Conservation (phyloP, 2,113 vertebrate genomes). For the Patagioenas fasciata region DNA sequence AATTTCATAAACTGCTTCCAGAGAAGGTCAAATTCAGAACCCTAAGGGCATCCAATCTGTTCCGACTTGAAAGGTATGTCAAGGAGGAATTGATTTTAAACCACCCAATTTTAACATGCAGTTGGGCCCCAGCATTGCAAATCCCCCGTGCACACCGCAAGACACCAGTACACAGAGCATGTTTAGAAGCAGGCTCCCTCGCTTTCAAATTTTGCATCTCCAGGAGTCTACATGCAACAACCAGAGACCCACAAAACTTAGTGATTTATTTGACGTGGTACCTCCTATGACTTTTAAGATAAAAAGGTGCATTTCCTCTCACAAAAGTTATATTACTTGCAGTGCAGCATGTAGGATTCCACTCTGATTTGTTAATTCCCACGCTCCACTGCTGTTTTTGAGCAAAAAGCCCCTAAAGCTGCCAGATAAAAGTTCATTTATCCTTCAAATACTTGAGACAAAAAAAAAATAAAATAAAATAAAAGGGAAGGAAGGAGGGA, state of each 20-base stretch:
- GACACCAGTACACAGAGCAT: background rate
- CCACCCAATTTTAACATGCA: background rate
- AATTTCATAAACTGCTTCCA: conserved; percentile 62
- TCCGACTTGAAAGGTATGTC: conserved; percentile 65
- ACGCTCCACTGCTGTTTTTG: background rate
- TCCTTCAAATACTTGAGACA: background rate
- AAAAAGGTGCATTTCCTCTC: background rate
- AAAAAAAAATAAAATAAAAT: background rate
- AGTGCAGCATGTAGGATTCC: background rate
- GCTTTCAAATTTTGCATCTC: background rate
- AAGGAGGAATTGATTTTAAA: conserved; percentile 47
- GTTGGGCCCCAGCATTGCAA: background rate
- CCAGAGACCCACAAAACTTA: background rate
- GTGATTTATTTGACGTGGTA: background rate
- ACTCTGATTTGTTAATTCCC: background rate
- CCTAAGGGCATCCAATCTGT: conserved; percentile 55
- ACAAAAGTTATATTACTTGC: background rate
- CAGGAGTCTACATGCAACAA: background rate
- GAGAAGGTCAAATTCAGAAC: conserved; percentile 57
- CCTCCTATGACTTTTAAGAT: background rate
- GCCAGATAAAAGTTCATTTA: background rate
- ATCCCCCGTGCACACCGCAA: background rate
- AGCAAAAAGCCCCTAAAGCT: background rate
- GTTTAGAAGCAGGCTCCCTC: background rate
- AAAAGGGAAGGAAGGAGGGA: too few relatives aligned